Conservation (phyloP, 2,113 vertebrate genomes). For the Menidia beryllina region DNA sequence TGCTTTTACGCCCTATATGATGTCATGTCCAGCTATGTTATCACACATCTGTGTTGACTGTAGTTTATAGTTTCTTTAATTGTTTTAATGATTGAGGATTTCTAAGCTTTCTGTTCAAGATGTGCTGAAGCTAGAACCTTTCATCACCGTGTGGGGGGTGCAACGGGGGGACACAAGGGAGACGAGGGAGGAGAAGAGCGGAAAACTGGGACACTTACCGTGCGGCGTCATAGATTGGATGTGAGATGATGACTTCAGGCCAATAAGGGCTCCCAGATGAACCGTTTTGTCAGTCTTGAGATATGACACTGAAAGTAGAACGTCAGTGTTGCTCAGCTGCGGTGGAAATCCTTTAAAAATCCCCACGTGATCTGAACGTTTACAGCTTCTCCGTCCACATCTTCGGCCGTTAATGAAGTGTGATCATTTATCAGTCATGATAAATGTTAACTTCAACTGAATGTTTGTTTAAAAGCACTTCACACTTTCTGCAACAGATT, state of each 20-base stretch:
- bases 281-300: conserved; percentile 29
- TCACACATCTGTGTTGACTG: background rate
- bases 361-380: no score
- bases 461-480: no score
- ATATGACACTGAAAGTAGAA: background rate
- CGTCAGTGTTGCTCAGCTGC: no score
- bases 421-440: no score
- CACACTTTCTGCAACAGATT: no score
- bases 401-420: no score
- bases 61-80: background rate
- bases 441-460: no score
- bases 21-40: background rate
- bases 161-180: conserved; percentile 34
- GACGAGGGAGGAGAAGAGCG: conserved; percentile 26
- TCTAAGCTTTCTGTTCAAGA: conserved; percentile 3
- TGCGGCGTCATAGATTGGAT: conserved; percentile 49
- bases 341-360: background rate
- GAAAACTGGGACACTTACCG: conserved; percentile 32
- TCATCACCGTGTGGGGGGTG: conserved; percentile 7
- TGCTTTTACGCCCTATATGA: background rate
- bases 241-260: conserved; percentile 43
- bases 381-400: background rate
- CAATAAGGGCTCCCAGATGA: conserved; percentile 34
- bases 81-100: conserved; percentile 3
- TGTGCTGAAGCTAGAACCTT: conserved; percentile 19